phyloP scores from a whole-genome alignment of 1,140 invertebrate species.

The Conus ventricosus region DNA sequence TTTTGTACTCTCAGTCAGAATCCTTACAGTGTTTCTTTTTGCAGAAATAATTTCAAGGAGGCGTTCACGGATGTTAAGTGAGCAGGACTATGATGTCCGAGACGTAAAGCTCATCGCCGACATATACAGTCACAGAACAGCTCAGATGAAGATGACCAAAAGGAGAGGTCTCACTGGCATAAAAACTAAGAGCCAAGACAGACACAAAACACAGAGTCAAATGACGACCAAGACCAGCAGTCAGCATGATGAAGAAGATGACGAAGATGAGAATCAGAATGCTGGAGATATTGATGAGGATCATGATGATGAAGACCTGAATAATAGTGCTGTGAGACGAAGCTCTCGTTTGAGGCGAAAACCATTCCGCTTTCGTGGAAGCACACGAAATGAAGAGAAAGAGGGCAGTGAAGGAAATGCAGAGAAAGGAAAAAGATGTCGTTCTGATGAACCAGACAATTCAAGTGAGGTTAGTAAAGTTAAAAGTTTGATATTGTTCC shows the following conservation, averaged over 20 bases:
- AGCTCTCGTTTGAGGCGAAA: constrained; percentile 79
- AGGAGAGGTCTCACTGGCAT: neutral
- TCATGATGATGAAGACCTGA: constrained; percentile 49
- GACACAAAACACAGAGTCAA: neutral
- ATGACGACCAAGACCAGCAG: neutral
- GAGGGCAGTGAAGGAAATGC: constrained; percentile 56
- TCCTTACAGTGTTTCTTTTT: neutral
- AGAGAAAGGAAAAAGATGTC: constrained; percentile 72
- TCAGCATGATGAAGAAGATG: constrained; percentile 11
- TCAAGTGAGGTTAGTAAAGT: constrained; percentile 25
- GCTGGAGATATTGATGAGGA: constrained; percentile 45
- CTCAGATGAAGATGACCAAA: constrained; percentile 28
- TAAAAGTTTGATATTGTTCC: neutral
- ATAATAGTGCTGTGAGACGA: constrained; percentile 74
- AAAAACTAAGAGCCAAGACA: neutral
- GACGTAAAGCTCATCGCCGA: neutral
- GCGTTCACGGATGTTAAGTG: neutral
- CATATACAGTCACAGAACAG: neutral
- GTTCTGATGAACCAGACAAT: constrained; percentile 43
- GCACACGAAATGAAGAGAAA: constrained; percentile 76
- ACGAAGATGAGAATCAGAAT: constrained; percentile 36
- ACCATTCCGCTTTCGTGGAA: constrained; percentile 70
- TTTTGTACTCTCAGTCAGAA: too few species aligned
- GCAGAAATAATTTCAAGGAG: neutral
- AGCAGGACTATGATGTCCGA: neutral